Percentiles rank a stretch among this genome's conserved stretches.
Conservation (phyloP, 2,797 vertebrate species). For the Gymnothorax javanicus region DNA sequence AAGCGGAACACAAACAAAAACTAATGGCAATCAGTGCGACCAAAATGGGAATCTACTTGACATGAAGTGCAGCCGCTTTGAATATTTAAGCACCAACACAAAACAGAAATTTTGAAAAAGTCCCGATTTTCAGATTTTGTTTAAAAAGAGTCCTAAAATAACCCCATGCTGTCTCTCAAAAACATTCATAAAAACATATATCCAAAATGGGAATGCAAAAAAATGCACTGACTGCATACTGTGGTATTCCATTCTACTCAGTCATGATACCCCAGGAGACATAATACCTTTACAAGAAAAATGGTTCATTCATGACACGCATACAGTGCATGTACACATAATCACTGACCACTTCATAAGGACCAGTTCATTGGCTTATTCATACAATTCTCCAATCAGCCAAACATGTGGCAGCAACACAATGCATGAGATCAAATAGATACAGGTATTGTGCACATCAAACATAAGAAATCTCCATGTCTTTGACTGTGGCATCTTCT, state of each 20-base stretch:
- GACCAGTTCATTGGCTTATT: too few relatives aligned
- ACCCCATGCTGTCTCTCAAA: neutral
- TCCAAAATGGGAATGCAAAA: neutral
- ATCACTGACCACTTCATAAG: too few relatives aligned
- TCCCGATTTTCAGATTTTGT: neutral
- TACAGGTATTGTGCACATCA: too few relatives aligned
- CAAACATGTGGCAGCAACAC: too few relatives aligned
- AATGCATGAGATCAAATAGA: too few relatives aligned
- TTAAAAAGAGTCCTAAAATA: conserved; percentile 3
- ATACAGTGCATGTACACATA: too few relatives aligned
- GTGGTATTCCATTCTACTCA: neutral
- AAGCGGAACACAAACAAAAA: neutral
- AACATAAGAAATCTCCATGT: too few relatives aligned
- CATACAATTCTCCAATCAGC: too few relatives aligned
- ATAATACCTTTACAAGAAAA: neutral
- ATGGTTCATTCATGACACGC: neutral
- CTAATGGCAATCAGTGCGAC: neutral
- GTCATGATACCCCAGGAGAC: neutral
- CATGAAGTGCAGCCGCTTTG: neutral
- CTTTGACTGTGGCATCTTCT: too few relatives aligned
- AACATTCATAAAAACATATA: neutral
- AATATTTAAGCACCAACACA: neutral
- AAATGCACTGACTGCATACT: neutral
- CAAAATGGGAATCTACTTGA: neutral
- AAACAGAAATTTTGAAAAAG: too few relatives aligned